Evolutionary conservation across 2,888 invertebrate genomes (phyloP), one percentile per base, ranked within the genome.

Genomic region (Loripinus fragilis): DNA sequence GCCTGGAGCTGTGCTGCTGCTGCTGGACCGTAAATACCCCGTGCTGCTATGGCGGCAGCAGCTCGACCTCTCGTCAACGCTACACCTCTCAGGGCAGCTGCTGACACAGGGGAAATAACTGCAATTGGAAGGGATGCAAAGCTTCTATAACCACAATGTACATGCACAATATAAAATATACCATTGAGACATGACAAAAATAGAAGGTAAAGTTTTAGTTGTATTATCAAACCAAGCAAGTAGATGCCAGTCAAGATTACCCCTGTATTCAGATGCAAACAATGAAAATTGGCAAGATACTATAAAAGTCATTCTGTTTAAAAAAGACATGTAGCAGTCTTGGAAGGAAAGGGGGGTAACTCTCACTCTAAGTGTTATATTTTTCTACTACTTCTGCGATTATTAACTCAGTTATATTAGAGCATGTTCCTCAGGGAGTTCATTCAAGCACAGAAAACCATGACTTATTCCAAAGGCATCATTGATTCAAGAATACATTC

Each of bases 11-110:
- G 89, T 86, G 96, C 96, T 89, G 97, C 96, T 92, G 96, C 96
- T 87, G 96, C 96, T 91, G 96, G 95, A 91, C 96, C 92, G 88
- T 92, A 91, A 35, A 91, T 89, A 50, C 91, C 92, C 68, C 92
- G 82, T 64, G 96, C 96, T 88, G 96, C 95, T 91, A 96, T 95
- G 88, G 96, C 95, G 88, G 96, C 95, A 91, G 96, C 95, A 64
- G 94, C 94, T 90, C 96, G 95, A 90, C 96, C 96, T 91, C 97
- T 95, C 93, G 97, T 97, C 91, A 97, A 96, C 86, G 97, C 96
- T 90, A 97, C 97, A 90, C 97, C 97, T 93, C 97, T 95, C 92
- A 97, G 94, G 89, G 96, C 96, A 93, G 97, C 96, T 92, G 96
- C 97, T 95, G 91, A 85, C 76, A 88, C 81, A 66, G 84, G 84